phyloP scores from a whole-genome alignment of 1,140 invertebrate species.

The Macrosteles quadrilineatus region DNA sequence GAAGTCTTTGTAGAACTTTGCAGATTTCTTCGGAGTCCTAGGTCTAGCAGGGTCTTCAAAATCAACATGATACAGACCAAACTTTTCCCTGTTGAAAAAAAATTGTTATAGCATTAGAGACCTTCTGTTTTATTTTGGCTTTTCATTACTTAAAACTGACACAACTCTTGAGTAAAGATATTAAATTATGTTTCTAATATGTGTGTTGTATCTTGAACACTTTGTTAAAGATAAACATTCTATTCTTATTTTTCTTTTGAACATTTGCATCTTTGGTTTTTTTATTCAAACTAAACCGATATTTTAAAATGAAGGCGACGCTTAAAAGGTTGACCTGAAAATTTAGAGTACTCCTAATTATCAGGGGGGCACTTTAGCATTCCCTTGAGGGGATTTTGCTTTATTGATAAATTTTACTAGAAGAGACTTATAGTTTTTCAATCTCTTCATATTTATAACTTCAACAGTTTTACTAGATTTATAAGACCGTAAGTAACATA shows the following conservation, averaged over 20 bases:
- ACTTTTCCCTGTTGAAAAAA: conserved; percentile 60
- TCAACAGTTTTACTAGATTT: not conserved
- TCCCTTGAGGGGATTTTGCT: not conserved
- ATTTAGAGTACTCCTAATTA: not conserved
- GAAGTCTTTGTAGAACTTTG: conserved; percentile 59
- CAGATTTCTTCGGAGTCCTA: conserved; percentile 70
- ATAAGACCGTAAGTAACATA: conserved; percentile 4
- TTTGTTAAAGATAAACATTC: too few relatives aligned
- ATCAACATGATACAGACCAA: conserved; percentile 74
- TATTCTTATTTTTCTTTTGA: too few relatives aligned
- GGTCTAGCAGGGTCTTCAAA: conserved; percentile 64
- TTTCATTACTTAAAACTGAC: not conserved
- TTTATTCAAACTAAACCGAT: too few relatives aligned
- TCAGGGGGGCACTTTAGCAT: not conserved
- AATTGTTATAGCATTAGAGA: too few relatives aligned
- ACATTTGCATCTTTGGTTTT: too few relatives aligned
- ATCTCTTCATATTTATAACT: not conserved
- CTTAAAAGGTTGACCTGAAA: too few relatives aligned
- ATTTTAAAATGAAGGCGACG: too few relatives aligned
- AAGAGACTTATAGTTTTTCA: not conserved
- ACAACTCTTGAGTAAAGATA: not conserved
- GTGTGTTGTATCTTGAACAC: too few relatives aligned
- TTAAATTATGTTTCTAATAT: not conserved
- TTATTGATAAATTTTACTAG: not conserved
- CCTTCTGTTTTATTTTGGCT: not conserved